Evolutionary conservation across 2,113 vertebrate species (phyloP), one percentile per base, ranked within the genome.

Genomic region (Mirza zaza): DNA sequence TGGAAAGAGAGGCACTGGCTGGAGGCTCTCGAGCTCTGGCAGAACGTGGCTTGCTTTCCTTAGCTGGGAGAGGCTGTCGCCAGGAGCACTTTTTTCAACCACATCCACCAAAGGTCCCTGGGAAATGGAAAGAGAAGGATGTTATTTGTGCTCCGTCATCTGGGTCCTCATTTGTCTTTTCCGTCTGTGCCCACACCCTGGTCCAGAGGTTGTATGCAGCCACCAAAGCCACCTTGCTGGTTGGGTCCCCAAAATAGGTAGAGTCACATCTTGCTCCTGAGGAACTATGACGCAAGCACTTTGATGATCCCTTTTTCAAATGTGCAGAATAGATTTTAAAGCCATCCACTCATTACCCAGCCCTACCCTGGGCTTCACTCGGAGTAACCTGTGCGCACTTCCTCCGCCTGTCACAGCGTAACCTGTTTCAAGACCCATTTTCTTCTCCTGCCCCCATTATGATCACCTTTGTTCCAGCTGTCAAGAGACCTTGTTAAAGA

Each of bases 401-500:
- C 83, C 55, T 79, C 65, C 80, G 12, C 68, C 80, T n/a, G 29
- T 59, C 45, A 48, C 68, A 93, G 70, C 34, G 89, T 32, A 79
- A 96, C 91, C 70, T 87, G 50, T 70, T 82, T 82, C 84, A 93
- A 96, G 70, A 75, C 59, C 57, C 5, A n/a, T 90, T 92, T 87
- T 84, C 67, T 85, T 79, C 57, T 68, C 50, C 84, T 10, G 2
- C 45, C 63, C 48, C 63, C 76, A 63, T 92, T 79, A 85, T 70
- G 86, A 91, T 57, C 76, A 86, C 76, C 81, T 90, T 68, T 27
- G 55, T 81, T 92, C 32, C 80, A 80, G 71, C 76, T 94, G 87
- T 96, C 95, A 95, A 21, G 68, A 92, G 50, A 95, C 12, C 17
- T 86, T 86, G 55, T 77, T 91, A n/a, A 85, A 94, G 95, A 76